Conservation (phyloP, 2,797 vertebrate genomes). For the Sebastes elongatus region DNA sequence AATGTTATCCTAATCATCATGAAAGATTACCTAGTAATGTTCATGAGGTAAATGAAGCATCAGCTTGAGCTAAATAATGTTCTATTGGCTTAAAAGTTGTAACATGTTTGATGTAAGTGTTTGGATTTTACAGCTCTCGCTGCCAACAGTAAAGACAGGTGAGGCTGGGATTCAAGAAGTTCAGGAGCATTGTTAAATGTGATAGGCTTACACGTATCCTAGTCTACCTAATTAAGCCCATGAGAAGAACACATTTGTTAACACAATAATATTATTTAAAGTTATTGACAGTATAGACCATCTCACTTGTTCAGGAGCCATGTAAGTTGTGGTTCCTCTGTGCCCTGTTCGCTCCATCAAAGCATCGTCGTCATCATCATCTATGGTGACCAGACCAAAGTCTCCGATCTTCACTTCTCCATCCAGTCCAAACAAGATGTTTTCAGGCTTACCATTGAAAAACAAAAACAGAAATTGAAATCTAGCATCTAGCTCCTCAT, state of each 20-base stretch:
- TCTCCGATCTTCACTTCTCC: conserved; percentile 87
- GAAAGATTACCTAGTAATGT: too few species aligned
- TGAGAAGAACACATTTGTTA: not conserved
- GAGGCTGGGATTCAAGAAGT: too few species aligned
- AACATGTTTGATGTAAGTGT: too few species aligned
- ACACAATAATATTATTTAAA: not conserved
- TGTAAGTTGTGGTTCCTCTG: not conserved
- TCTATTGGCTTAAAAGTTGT: too few species aligned
- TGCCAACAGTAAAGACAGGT: too few species aligned
- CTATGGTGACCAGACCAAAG: conserved; percentile 86
- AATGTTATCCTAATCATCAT: not conserved
- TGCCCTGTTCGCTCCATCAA: not conserved
- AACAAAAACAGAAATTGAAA: not conserved
- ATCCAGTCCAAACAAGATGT: conserved; percentile 85
- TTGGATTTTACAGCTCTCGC: too few species aligned
- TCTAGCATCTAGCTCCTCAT: not conserved
- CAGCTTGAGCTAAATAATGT: too few species aligned
- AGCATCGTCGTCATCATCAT: conserved; percentile 2
- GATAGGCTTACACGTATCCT: not conserved
- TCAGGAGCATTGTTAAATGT: not conserved
- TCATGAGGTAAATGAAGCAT: too few species aligned
- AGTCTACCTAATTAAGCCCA: not conserved
- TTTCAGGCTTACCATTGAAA: conserved; percentile 79
- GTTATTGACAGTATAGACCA: not conserved
- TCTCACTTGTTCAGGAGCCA: conserved; percentile 13